Evolutionary conservation across 2,797 vertebrate species (phyloP).

Genomic region (Anas flavirostris): DNA sequence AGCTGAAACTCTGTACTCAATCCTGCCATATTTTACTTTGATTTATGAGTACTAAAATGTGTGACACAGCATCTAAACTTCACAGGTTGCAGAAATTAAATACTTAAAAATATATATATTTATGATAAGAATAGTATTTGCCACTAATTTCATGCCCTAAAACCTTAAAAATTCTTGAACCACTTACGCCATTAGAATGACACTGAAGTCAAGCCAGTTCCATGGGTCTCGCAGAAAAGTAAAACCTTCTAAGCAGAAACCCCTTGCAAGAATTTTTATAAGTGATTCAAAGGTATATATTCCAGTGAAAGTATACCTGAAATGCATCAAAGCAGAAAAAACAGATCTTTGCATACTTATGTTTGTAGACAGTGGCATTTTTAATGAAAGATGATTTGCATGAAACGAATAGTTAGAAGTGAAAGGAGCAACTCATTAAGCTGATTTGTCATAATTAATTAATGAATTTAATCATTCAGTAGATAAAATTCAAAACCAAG

Average conservation of each 20-base stretch:
- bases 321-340: constrained; percentile 33
- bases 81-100: not conserved
- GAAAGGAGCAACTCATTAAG: not conserved
- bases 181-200: constrained; percentile 98
- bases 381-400: not conserved
- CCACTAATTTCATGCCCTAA: constrained; percentile 64
- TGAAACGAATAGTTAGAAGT: not conserved
- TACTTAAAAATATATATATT: not conserved
- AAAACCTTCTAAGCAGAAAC: constrained; percentile 95
- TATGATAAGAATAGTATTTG: not conserved
- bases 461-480: not conserved
- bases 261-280: constrained; percentile 94
- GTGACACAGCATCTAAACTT: not conserved
- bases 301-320: constrained; percentile 94
- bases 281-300: constrained; percentile 98
- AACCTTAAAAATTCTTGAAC: constrained; percentile 34
- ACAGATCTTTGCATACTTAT: not conserved
- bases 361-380: not conserved
- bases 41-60: not conserved
- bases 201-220: constrained; percentile 99
- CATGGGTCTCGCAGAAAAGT: constrained; percentile 98
- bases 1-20: not conserved
- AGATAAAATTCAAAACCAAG: not conserved
- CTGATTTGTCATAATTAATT: not conserved
- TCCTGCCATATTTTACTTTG: not conserved